Base-by-base conservation (phyloP, 2,797 vertebrate genomes). In the Tenualosa thibaudeaui region DNA sequence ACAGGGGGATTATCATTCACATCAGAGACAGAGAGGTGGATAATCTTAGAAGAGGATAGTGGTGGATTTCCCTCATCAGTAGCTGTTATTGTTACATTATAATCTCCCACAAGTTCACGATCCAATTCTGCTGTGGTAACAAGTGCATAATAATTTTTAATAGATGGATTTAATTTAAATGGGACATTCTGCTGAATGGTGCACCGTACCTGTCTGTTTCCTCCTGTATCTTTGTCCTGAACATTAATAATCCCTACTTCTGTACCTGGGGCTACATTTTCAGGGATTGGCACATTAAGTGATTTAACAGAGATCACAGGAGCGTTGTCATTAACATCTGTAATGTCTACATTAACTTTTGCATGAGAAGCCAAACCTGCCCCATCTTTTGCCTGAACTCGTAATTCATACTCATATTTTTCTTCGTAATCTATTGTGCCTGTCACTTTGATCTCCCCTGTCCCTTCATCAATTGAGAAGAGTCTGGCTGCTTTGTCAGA, bases 281-380 rank as follows among this genome's bases (percentile, higher is more conserved):
- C 89, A 0, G 85, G 71, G 62, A 92, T 88, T 9, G 86, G 85
- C 4, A 83, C 86, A 24, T 84, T 84, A 62, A 90, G 2, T 9
- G 93, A 93, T 37, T 88, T 90, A 1, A 91, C 24, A 53, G 89
- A 84, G 37, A 92, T 86, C 4, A 90, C 84, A 37, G 92, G 92
- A 0, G 86, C 81, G 43, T 94, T 93, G 3, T 96, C 95, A 90
- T 96, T 96, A 1, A 93, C 60, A 90, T 96, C 95, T 43, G 82
- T 86, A 40, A 95, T 81, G 9, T 91, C 91, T 65, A 95, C 88
- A 17, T 91, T 53, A 71, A 94, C 24, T 62, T 62, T 54, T 3
- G 82, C 3, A 43, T 84, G 60, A 3, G 37, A 81, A 1, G 75
- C 50, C n/a, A 46, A 40, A 1, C 84, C 84, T 24, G 37, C 54